phyloP scores from a whole-genome alignment of 1,140 invertebrate species.

The Drosophila sp. region DNA sequence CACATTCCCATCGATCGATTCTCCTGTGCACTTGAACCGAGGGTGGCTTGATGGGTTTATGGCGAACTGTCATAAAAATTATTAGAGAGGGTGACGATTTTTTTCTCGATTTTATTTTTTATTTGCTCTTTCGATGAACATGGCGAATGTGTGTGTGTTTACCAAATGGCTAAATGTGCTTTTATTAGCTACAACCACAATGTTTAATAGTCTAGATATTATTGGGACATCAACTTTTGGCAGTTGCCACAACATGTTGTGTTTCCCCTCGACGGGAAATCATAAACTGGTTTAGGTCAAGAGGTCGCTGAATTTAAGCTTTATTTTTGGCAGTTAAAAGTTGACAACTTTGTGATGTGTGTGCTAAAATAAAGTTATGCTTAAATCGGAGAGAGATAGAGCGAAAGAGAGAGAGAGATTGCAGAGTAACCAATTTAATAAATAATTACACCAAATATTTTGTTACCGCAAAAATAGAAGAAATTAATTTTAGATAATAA shows the following conservation, averaged over 20 bases:
- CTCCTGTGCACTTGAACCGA: constrained; percentile 25
- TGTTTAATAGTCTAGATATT: constrained; percentile 24
- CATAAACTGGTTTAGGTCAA: constrained; percentile 17
- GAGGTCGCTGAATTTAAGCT: neutral
- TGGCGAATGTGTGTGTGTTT: constrained; percentile 1
- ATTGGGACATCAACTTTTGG: constrained; percentile 24
- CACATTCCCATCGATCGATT: constrained; percentile 33
- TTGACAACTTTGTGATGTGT: neutral
- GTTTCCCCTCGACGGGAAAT: neutral
- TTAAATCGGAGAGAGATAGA: too few relatives aligned
- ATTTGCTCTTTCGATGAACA: constrained; percentile 18
- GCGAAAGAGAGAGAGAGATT: too few relatives aligned
- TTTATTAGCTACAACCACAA: constrained; percentile 34
- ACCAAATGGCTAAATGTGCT: constrained; percentile 37
- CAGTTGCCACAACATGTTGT: constrained; percentile 18
- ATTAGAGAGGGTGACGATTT: constrained; percentile 26
- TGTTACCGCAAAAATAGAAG: too few relatives aligned
- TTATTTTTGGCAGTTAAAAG: neutral
- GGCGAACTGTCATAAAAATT: constrained; percentile 32
- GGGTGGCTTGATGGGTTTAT: constrained; percentile 31
- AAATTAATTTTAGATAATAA: too few relatives aligned
- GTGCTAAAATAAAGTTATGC: neutral
- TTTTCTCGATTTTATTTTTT: neutral
- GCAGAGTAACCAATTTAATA: too few relatives aligned
- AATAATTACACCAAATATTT: too few relatives aligned